Conservation (phyloP, 2,888 invertebrate species). For the Dromius quadrimaculatus region DNA sequence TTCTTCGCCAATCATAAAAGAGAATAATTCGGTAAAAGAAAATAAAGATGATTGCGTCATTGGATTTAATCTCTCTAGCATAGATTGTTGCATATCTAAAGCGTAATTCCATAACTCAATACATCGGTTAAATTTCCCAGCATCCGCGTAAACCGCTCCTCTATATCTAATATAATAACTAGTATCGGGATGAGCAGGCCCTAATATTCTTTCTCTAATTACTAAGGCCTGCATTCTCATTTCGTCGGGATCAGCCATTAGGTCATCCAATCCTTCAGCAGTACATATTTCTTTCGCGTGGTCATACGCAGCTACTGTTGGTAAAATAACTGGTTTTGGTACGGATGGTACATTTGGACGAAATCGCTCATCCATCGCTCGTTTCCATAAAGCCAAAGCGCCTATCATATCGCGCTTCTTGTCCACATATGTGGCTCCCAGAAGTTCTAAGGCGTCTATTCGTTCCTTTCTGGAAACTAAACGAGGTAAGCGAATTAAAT, state of each 20-base stretch:
- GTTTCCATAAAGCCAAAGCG: constrained; percentile 89
- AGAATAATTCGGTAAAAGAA: constrained; percentile 94
- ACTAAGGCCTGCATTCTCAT: constrained; percentile 96
- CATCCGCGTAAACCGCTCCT: constrained; percentile 85
- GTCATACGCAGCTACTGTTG: constrained; percentile 89
- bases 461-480: constrained; percentile 82
- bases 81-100: constrained; percentile 94
- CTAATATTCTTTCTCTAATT: constrained; percentile 91
- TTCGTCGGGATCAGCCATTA: constrained; percentile 93
- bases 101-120: constrained; percentile 97
- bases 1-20: constrained; percentile 93
- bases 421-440: constrained; percentile 97
- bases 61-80: constrained; percentile 91
- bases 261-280: constrained; percentile 82
- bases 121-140: constrained; percentile 90
- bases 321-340: constrained; percentile 78
- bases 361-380: constrained; percentile 90
- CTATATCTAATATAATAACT: constrained; percentile 93
- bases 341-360: constrained; percentile 68
- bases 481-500: constrained; percentile 81
- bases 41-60: constrained; percentile 95
- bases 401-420: constrained; percentile 94
- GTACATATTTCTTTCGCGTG: constrained; percentile 86
- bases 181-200: constrained; percentile 96
- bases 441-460: constrained; percentile 90